Conservation (phyloP, 2,113 vertebrate genomes). For the Odocoileus hemionus region DNA sequence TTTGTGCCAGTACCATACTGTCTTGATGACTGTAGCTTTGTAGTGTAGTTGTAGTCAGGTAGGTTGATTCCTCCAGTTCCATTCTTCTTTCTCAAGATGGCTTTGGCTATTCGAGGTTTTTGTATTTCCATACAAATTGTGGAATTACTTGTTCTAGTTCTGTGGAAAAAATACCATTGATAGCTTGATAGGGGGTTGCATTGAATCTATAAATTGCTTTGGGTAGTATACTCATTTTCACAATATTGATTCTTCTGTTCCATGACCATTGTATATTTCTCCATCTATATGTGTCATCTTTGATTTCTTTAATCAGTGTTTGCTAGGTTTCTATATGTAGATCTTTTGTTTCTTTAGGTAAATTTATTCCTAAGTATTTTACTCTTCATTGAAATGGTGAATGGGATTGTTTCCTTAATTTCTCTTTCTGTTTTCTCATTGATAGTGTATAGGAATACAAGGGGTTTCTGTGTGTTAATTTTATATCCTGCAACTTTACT, state of each 20-base stretch:
- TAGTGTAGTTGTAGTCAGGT: too few species aligned
- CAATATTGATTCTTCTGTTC: not conserved
- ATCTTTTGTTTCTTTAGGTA: not conserved
- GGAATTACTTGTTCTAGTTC: not conserved
- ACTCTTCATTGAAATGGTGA: too few species aligned
- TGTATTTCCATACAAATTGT: not conserved
- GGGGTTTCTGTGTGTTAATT: too few species aligned
- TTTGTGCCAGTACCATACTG: too few species aligned
- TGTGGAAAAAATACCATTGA: not conserved
- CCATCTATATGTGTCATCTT: not conserved
- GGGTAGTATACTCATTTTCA: not conserved
- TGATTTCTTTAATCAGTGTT: not conserved
- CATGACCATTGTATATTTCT: not conserved
- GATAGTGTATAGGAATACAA: too few species aligned
- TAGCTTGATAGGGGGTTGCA: not conserved
- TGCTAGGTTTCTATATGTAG: not conserved
- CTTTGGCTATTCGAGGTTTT: not conserved
- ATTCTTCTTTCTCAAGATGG: not conserved
- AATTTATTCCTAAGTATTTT: not conserved
- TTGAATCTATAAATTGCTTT: not conserved
- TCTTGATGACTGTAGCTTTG: too few species aligned
- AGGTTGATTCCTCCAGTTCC: not conserved
- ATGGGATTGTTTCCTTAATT: too few species aligned
- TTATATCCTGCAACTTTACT: too few species aligned
- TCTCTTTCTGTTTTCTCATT: too few species aligned